Evolutionary conservation across 2,888 invertebrate genomes (phyloP), one percentile per base, ranked within the genome.

Genomic region (Cepaea hortensis): DNA sequence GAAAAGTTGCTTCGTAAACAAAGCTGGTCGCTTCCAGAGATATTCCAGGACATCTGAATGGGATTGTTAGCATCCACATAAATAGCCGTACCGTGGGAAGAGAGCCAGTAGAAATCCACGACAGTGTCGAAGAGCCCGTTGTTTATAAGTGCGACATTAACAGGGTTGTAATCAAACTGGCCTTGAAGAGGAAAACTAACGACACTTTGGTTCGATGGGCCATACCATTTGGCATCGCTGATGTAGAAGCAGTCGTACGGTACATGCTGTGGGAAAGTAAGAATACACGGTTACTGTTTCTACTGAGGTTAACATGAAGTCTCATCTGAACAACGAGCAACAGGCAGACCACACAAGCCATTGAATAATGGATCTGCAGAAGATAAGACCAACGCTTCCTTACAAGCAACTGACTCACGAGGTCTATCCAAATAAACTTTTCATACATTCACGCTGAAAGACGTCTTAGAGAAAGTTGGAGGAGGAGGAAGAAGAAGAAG

Each of bases 171-270:
- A 7, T 86, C 85, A 75, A 92, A 93, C 1, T 87, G 88, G 9
- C 89, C 88, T 23, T 72, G 81, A 13, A 93, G 89, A 3, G 93
- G 92, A 90, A 91, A 91, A 13, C 88, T 82, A 20, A 90, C 88
- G 2, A 89, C 84, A 1, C 89, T 85, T 46, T 88, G 87, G 84
- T 92, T 92, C 7, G 91, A 90, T 5, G 92, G 91, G 0, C 93
- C 93, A 81, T 91, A 93, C 93, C 93, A 93, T n/a, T 87, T 87
- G 3, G 88, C 92, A 73, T 88, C 76, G 0, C 91, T 91, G 48
- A 93, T 83, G 65, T 92, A 89, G 92, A 97, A 98, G 93, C 98
- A 98, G 93, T 98, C 98, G 48, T 96, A 97, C 0, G 98, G 97
- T 87, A 90, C 87, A 18, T 97, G 95, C 87, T 87, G 84, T 50